A percentile compares a stretch with the other conserved stretches of the same genome.
These are phyloP conservation scores for Fulmarus glacialis DNA, from an alignment of 2,113 vertebrate genomes.

Conservation along the genomic window DNA sequence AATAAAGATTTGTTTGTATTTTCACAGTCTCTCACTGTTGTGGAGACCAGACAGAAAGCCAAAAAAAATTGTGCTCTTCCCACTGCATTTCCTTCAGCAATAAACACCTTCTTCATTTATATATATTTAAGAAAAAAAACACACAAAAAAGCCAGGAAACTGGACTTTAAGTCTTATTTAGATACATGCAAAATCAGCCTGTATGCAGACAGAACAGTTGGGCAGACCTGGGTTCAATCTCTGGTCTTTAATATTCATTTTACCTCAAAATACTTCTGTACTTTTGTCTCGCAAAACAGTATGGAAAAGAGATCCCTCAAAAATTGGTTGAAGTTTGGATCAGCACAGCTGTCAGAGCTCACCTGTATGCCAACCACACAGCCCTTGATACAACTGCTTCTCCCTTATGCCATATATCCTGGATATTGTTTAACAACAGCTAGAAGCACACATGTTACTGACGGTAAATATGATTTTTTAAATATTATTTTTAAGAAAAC, in stretches of 20 bases:
- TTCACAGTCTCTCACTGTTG: constrained; percentile 44
- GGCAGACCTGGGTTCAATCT: neutral
- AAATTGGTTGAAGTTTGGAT: neutral
- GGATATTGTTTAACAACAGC: neutral
- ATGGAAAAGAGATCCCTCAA: neutral
- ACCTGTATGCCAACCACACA: neutral
- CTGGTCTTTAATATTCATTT: neutral
- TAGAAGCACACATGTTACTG: neutral
- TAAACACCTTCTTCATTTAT: constrained; percentile 40
- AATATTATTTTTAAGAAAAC: neutral
- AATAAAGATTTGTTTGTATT: constrained; percentile 63
- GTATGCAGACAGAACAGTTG: neutral
- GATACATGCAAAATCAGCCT: neutral
- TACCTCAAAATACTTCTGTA: neutral
- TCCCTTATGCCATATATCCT: neutral
- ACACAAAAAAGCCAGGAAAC: neutral
- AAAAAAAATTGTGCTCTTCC: constrained; percentile 42
- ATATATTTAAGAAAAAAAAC: neutral
- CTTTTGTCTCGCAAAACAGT: neutral
- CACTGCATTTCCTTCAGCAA: constrained; percentile 50
- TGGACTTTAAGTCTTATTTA: neutral
- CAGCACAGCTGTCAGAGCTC: neutral
- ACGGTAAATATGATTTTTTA: neutral
- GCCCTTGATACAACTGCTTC: neutral
- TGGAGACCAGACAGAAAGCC: constrained; percentile 34